Evolutionary conservation across 2,888 invertebrate genomes (phyloP).

Genomic region (Aphodius granarius): DNA sequence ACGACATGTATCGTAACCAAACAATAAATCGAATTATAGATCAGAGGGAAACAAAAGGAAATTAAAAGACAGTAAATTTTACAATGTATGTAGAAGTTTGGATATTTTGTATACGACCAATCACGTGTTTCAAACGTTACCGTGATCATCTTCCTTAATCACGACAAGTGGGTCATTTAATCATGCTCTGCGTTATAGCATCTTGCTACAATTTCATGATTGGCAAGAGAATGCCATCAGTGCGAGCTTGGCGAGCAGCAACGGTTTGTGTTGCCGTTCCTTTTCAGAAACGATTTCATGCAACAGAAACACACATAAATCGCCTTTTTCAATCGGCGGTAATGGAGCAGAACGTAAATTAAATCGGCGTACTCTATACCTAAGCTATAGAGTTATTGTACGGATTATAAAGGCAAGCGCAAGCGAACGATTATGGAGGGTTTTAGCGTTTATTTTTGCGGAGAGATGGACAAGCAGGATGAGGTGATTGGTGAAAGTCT

Average conservation of each 20-base stretch:
- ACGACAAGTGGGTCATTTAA: not conserved
- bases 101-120: not conserved
- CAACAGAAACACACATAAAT: not conserved
- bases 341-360: not conserved
- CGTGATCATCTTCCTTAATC: not conserved
- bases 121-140: not conserved
- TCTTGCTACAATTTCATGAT: not conserved
- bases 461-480: not conserved
- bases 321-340: not conserved
- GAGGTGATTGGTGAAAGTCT: not conserved
- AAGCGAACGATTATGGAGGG: not conserved
- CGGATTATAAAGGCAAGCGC: not conserved
- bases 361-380: not conserved
- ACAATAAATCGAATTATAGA: too few relatives aligned
- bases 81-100: too few relatives aligned
- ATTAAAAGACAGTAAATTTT: too few relatives aligned
- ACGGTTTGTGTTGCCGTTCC: not conserved
- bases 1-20: too few relatives aligned
- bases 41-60: too few relatives aligned
- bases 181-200: not conserved
- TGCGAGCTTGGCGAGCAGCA: not conserved
- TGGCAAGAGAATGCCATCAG: not conserved
- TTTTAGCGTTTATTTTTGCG: not conserved
- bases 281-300: not conserved
- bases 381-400: not conserved